Percentiles rank a stretch among this genome's conserved stretches.
Evolutionary conservation across 2,113 vertebrate genomes (phyloP).

Genomic region (Crypturellus undulatus): DNA sequence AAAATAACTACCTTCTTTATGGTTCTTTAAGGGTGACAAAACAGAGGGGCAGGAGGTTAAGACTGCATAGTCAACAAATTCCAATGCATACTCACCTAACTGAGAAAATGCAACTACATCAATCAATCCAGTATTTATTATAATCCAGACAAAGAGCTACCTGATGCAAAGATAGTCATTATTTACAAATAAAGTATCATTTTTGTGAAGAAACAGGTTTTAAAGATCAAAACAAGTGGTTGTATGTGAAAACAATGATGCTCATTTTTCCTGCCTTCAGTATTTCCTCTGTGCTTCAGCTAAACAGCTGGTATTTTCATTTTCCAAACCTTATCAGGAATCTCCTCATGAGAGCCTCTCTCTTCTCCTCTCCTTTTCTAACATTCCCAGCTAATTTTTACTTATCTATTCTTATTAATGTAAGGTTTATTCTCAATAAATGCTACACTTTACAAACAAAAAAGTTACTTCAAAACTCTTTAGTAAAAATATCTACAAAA

Average conservation of each 20-base stretch:
- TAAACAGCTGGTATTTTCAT: background rate
- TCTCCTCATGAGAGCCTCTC: background rate
- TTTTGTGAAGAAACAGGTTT: background rate
- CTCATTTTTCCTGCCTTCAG: background rate
- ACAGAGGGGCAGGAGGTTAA: background rate
- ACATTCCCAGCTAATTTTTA: background rate
- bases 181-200: background rate
- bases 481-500: background rate
- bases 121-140: background rate
- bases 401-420: background rate
- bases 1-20: background rate
- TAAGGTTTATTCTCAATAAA: background rate
- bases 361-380: background rate
- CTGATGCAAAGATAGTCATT: background rate
- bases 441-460: background rate
- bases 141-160: background rate
- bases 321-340: background rate
- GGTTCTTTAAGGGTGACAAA: background rate
- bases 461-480: background rate
- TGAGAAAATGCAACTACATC: background rate
- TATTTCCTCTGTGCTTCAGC: background rate
- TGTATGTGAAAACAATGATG: background rate
- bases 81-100: background rate
- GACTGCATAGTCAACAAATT: background rate
- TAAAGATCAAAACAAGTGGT: background rate